phyloP scores from a whole-genome alignment of 2,888 invertebrate species.

The Drosophila monieri region DNA sequence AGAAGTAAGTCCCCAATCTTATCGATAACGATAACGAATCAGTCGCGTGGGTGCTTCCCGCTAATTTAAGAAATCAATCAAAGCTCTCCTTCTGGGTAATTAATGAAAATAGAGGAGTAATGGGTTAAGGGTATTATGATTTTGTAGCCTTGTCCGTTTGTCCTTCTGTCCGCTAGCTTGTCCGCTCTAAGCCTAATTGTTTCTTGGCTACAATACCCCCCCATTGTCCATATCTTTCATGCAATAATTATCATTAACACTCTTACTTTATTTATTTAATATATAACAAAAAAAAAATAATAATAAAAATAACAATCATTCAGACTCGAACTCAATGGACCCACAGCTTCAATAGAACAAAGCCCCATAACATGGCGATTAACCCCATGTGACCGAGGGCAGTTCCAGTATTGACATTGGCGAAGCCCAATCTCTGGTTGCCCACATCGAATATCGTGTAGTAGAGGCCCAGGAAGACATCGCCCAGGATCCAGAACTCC shows the following conservation, averaged over 20 bases:
- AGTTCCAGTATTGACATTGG: constrained; percentile 81
- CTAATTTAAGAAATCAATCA: constrained; percentile 13
- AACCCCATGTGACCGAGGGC: neutral
- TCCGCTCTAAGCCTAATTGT: neutral
- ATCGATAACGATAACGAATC: constrained; percentile 16
- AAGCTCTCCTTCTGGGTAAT: neutral
- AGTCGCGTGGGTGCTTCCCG: constrained; percentile 1
- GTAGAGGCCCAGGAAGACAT: constrained; percentile 96
- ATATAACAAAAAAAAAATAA: neutral
- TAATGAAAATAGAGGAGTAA: neutral
- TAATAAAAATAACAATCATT: neutral
- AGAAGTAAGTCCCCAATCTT: constrained; percentile 4
- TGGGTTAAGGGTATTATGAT: neutral
- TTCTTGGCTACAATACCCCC: neutral
- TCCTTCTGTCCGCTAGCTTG: neutral
- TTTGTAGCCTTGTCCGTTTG: neutral
- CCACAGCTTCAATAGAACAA: neutral
- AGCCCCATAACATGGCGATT: neutral
- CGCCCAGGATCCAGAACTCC: constrained; percentile 96
- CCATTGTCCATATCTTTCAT: too few species aligned
- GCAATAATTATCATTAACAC: neutral
- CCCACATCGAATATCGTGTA: constrained; percentile 97
- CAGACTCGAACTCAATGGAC: constrained; percentile 1
- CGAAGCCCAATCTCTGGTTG: constrained; percentile 94
- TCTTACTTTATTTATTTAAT: constrained; percentile 1